These are phyloP conservation scores for Amphimedon queenslandica DNA, from an alignment of 37 sponge, comb jelly and placozoan genomes.

Conservation along the genomic window DNA sequence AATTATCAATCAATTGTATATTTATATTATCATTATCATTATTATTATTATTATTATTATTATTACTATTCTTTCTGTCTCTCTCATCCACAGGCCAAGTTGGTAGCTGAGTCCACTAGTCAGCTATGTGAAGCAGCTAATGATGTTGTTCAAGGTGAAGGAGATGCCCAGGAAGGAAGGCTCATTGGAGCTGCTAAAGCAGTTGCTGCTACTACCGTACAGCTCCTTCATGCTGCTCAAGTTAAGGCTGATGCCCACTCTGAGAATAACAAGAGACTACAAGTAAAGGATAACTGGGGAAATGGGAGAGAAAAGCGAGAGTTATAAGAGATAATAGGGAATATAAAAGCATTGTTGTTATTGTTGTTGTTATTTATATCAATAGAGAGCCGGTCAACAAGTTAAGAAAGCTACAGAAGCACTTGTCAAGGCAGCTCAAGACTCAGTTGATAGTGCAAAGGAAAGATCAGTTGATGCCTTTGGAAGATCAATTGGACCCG, in stretches of 20 bases:
- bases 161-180: conserved; percentile 76
- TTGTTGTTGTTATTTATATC: not conserved
- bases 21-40: not conserved
- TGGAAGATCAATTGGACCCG: too few relatives aligned
- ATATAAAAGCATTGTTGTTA: not conserved
- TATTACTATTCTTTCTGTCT: not conserved
- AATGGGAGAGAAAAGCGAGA: not conserved
- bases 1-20: not conserved
- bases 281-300: conserved; percentile 67
- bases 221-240: conserved; percentile 90
- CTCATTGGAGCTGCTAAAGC: conserved; percentile 92
- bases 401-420: too few relatives aligned
- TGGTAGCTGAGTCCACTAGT: conserved; percentile 88
- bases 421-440: conserved; percentile 81
- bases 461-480: conserved; percentile 7
- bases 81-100: conserved; percentile 92
- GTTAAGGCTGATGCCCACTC: conserved; percentile 89
- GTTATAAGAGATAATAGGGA: not conserved
- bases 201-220: conserved; percentile 90
- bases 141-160: conserved; percentile 70
- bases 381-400: too few relatives aligned
- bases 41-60: not conserved
- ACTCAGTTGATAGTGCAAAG: conserved; percentile 27
- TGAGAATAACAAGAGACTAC: conserved; percentile 81
- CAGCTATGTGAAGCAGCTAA: conserved; percentile 95